A percentile compares a stretch with the other conserved stretches of the same genome.
Conservation (phyloP, 2,888 invertebrate genomes). For the Diploptera punctata region DNA sequence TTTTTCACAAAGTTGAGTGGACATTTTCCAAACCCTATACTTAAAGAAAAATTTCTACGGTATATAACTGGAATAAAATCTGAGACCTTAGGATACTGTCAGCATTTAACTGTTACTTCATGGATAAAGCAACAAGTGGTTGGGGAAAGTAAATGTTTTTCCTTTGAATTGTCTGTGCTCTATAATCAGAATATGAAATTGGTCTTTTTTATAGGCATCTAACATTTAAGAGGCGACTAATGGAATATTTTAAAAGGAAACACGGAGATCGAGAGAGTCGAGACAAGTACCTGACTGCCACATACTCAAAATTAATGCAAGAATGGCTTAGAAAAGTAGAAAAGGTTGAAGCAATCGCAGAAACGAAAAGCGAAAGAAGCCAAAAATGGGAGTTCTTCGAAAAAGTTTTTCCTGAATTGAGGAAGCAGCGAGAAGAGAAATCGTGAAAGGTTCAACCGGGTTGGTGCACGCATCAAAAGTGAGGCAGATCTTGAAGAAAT, state of each 20-base stretch:
- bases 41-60: too few species aligned
- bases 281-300: constrained; percentile 83
- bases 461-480: constrained; percentile 88
- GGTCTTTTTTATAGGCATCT: constrained; percentile 60
- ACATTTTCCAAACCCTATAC: too few species aligned
- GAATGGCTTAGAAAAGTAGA: constrained; percentile 66
- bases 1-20: too few species aligned
- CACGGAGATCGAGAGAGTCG: constrained; percentile 74
- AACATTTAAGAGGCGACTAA: constrained; percentile 74
- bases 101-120: too few species aligned
- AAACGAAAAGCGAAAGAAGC: constrained; percentile 87
- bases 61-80: too few species aligned
- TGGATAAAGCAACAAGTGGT: neutral
- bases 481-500: constrained; percentile 98
- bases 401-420: constrained; percentile 95
- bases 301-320: constrained; percentile 82
- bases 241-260: constrained; percentile 78
- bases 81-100: too few species aligned
- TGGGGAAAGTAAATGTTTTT: neutral
- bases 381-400: constrained; percentile 96
- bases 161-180: neutral
- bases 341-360: constrained; percentile 80
- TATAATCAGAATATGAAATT: neutral
- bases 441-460: constrained; percentile 87
- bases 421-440: constrained; percentile 97